Conservation (phyloP, 2,113 vertebrate species). For the Microcebus ravelobensis region DNA sequence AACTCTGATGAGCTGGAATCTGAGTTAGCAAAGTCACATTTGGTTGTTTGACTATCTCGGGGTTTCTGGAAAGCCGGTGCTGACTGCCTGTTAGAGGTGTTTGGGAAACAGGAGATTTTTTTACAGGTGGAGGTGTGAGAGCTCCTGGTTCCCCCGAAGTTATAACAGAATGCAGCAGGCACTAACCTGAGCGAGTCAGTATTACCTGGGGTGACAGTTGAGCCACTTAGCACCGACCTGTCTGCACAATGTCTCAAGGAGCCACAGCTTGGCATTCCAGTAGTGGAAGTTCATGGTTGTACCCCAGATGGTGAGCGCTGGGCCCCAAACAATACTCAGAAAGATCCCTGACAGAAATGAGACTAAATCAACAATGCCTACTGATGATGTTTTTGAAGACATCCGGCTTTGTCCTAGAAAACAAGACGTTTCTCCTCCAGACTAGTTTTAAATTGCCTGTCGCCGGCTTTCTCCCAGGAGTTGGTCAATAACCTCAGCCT, state of each 20-base stretch:
- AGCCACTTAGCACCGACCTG: accelerated
- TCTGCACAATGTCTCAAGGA: background rate
- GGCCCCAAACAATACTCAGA: background rate
- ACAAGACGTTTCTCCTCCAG: background rate
- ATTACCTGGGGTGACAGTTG: background rate
- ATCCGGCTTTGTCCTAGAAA: background rate
- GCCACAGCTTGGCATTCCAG: accelerated
- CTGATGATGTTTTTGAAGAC: background rate
- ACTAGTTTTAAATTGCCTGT: slow-evolving; percentile 40
- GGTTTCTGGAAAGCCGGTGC: background rate
- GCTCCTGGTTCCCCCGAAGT: too few species aligned
- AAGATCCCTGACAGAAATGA: background rate
- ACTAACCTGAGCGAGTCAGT: background rate
- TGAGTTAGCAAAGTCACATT: background rate
- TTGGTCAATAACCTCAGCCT: slow-evolving; percentile 61
- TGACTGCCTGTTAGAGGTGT: accelerated
- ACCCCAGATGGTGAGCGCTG: background rate
- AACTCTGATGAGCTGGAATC: background rate
- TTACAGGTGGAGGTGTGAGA: too few species aligned
- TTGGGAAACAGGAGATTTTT: background rate
- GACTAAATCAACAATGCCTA: background rate
- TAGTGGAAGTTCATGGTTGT: accelerated
- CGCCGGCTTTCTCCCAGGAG: slow-evolving; percentile 20
- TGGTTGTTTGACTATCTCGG: too few species aligned
- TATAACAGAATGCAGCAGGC: background rate